A percentile compares a stretch with the other conserved stretches of the same genome.
Conservation (phyloP, 1,140 invertebrate genomes). For the Aphelenchoides fujianensis region DNA sequence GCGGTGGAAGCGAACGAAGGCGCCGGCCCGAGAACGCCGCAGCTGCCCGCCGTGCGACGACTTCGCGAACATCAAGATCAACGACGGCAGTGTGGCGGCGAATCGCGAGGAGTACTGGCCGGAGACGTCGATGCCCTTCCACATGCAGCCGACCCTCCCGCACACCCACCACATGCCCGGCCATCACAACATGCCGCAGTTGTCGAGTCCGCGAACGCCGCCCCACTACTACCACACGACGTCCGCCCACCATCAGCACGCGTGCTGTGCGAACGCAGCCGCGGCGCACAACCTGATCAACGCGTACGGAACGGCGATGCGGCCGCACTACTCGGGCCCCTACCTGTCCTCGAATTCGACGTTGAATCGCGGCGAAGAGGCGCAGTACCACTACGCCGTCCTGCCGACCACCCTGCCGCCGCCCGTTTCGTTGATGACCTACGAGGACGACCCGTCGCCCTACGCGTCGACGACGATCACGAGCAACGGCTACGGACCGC, state of each 20-base stretch:
- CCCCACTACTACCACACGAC: constrained; percentile 15
- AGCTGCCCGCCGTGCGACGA: constrained; percentile 4
- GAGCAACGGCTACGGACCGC: background rate
- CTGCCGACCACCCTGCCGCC: background rate
- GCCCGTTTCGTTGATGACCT: background rate
- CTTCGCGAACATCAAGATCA: constrained; percentile 21
- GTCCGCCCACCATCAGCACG: constrained; percentile 3
- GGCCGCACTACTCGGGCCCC: background rate
- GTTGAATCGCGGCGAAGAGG: constrained; percentile 6
- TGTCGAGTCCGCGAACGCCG: background rate
- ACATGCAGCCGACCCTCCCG: constrained; percentile 5
- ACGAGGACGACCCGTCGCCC: constrained; percentile 17
- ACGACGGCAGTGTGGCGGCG: constrained; percentile 7
- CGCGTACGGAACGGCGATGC: background rate
- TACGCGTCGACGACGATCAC: constrained; percentile 19
- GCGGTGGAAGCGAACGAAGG: constrained; percentile 12
- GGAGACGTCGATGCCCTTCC: constrained; percentile 16
- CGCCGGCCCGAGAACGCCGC: background rate
- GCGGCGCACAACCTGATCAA: background rate
- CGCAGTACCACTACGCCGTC: constrained; percentile 15
- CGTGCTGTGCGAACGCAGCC: background rate
- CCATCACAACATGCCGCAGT: constrained; percentile 5
- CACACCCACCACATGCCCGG: background rate
- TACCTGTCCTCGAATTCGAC: constrained; percentile 10
- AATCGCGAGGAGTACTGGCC: constrained; percentile 20